Conservation (phyloP, 2,888 invertebrate genomes). For the Phrixothrix hirtus region DNA sequence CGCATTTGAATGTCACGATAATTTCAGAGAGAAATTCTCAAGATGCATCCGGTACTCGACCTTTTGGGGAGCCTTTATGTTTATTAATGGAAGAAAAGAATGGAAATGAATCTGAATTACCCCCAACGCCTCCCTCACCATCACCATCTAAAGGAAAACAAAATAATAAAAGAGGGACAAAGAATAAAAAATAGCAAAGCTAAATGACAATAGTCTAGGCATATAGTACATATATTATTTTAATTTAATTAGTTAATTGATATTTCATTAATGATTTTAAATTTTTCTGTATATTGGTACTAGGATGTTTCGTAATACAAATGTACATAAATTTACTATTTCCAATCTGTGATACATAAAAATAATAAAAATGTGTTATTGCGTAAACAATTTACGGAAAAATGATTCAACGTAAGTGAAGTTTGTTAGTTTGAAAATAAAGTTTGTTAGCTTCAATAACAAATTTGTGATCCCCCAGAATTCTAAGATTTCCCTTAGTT, state of each 20-base stretch:
- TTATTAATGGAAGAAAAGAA: conserved; percentile 53
- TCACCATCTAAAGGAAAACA: conserved; percentile 49
- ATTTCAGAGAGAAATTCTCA: conserved; percentile 55
- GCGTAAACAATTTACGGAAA: conserved; percentile 1
- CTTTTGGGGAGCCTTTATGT: conserved; percentile 76
- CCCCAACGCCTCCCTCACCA: conserved; percentile 46
- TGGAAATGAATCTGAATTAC: conserved; percentile 47
- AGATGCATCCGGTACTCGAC: conserved; percentile 54
- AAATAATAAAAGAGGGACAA: conserved; percentile 37
- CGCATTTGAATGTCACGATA: conserved; percentile 11
- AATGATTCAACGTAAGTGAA: conserved; percentile 15
- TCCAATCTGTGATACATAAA: conserved; percentile 52
- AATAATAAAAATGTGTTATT: conserved; percentile 16
- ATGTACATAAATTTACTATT: conserved; percentile 20
- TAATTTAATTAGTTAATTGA: too few species aligned
- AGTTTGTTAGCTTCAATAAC: conserved; percentile 29
- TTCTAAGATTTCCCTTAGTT: conserved; percentile 2
- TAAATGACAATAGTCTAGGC: conserved; percentile 16
- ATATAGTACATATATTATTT: too few species aligned
- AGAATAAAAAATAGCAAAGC: conserved; percentile 35
- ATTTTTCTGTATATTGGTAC: not conserved
- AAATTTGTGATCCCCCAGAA: conserved; percentile 36
- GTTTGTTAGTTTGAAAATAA: conserved; percentile 19
- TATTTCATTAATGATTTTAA: too few species aligned
- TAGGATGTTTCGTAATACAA: not conserved